Evolutionary conservation across 2,888 invertebrate genomes (phyloP).

Genomic region (Pheosia gnoma): DNA sequence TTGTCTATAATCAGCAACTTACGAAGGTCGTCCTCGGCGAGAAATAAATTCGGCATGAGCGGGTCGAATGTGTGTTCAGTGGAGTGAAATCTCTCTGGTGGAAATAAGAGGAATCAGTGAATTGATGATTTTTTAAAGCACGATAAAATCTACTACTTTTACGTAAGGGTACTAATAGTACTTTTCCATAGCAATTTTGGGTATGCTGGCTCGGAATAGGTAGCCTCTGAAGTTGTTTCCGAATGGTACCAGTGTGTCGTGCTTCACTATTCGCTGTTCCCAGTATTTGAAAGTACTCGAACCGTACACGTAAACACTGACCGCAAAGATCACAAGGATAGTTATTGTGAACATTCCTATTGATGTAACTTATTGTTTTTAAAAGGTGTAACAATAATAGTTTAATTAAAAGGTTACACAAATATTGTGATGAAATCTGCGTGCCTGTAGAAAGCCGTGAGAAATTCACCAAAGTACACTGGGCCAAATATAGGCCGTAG

Average conservation of each 20-base stretch:
- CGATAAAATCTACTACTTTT: conserved; percentile 50
- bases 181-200: conserved; percentile 21
- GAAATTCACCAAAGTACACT: too few species aligned
- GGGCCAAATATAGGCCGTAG: too few species aligned
- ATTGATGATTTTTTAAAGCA: conserved; percentile 31
- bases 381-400: too few species aligned
- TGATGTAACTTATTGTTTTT: neutral
- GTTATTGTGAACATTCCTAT: neutral
- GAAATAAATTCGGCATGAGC: conserved; percentile 47
- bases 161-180: conserved; percentile 49
- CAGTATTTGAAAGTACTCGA: conserved; percentile 35
- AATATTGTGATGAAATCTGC: too few species aligned
- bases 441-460: too few species aligned
- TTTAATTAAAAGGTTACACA: too few species aligned
- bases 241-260: conserved; percentile 23
- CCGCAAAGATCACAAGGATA: neutral
- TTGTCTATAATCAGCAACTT: conserved; percentile 34
- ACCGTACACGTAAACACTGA: conserved; percentile 23
- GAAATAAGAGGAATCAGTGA: conserved; percentile 31
- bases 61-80: conserved; percentile 41
- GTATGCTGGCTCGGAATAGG: conserved; percentile 17
- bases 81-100: conserved; percentile 34
- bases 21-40: conserved; percentile 54
- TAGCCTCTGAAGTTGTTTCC: conserved; percentile 20
- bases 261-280: conserved; percentile 29